phyloP scores from a whole-genome alignment of 2,888 invertebrate genomes.

The Ichneumon xanthorius region DNA sequence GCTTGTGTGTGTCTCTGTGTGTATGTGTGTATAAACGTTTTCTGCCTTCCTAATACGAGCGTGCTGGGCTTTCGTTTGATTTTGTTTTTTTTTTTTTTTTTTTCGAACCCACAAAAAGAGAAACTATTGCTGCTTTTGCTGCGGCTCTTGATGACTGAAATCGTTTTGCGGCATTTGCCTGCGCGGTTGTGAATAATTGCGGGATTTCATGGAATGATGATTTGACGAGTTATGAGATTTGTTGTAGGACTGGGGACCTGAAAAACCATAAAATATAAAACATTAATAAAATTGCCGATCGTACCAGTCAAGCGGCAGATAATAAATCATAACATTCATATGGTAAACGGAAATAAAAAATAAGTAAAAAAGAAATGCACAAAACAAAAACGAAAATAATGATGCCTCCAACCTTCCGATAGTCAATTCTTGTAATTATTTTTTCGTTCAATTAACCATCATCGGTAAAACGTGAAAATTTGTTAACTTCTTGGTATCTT shows the following conservation, averaged over 20 bases:
- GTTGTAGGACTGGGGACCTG: constrained; percentile 81
- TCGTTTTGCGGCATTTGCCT: constrained; percentile 80
- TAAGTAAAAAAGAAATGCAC: background rate
- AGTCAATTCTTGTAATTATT: background rate
- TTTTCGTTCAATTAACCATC: background rate
- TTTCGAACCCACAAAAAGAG: constrained; percentile 59
- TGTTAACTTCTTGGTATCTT: background rate
- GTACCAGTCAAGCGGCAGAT: background rate
- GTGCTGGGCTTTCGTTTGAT: constrained; percentile 60
- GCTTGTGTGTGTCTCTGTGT: constrained; percentile 62
- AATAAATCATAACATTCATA: constrained; percentile 64
- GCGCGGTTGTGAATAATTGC: constrained; percentile 79
- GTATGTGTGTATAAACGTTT: constrained; percentile 67
- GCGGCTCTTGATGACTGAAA: constrained; percentile 76
- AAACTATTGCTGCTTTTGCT: constrained; percentile 76
- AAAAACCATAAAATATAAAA: constrained; percentile 73
- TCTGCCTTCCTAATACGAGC: constrained; percentile 71
- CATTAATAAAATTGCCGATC: constrained; percentile 47
- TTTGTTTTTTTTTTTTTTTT: constrained; percentile 30
- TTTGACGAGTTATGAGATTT: constrained; percentile 82
- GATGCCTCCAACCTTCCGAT: background rate
- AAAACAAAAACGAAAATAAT: constrained; percentile 25
- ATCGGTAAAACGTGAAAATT: background rate
- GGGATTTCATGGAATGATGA: constrained; percentile 84
- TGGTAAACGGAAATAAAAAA: constrained; percentile 27